A percentile compares a stretch with the other conserved stretches of the same genome.
Evolutionary conservation across 2,113 vertebrate species (phyloP).

Genomic region (Cheirogaleus medius): DNA sequence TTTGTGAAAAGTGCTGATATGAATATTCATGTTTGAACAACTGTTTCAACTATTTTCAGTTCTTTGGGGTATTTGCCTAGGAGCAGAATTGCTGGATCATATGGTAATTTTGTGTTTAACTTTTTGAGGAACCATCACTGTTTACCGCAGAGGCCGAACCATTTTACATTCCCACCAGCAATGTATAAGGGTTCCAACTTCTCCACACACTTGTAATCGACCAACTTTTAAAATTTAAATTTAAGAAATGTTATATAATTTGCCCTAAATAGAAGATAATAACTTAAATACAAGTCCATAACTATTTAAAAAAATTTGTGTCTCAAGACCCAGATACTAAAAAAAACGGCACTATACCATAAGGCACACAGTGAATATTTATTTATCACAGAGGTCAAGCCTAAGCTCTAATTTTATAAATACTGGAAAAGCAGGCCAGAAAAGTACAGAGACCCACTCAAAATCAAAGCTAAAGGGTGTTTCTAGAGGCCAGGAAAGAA

Average conservation of each 20-base stretch:
- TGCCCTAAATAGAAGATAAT: background rate
- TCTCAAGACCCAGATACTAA: background rate
- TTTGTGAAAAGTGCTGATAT: background rate
- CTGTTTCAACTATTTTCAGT: background rate
- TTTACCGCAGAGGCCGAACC: background rate
- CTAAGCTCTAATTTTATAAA: conserved; percentile 40
- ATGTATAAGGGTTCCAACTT: conserved; percentile 1
- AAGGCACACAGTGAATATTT: conserved; percentile 61
- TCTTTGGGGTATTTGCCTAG: background rate
- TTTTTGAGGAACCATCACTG: background rate
- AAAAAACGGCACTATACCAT: conserved; percentile 2
- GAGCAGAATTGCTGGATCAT: background rate
- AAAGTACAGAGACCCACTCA: background rate
- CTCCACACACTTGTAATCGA: background rate
- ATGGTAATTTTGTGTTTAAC: background rate
- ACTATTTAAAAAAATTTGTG: background rate
- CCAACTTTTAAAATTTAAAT: conserved; percentile 35
- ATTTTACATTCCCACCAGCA: conserved; percentile 2
- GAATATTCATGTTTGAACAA: background rate
- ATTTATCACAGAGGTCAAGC: conserved; percentile 21
- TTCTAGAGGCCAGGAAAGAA: background rate
- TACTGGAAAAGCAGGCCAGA: background rate
- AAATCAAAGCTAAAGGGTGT: background rate
- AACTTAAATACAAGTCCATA: background rate
- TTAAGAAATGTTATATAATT: background rate